phyloP scores from a whole-genome alignment of 2,113 vertebrate genomes.

The Monarcha castaneiventris region DNA sequence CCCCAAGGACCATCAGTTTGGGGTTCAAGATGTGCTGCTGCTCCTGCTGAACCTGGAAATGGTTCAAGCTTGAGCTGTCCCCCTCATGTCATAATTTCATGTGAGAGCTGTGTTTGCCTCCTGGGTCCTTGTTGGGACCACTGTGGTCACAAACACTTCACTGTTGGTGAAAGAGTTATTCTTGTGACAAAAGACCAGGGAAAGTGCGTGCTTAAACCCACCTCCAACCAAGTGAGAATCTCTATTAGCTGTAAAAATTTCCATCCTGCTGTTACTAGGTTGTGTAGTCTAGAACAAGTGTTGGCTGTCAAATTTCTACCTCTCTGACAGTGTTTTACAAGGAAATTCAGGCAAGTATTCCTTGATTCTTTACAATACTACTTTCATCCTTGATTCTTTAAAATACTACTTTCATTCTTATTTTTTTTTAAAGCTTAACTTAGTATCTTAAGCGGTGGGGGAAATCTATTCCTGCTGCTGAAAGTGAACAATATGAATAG shows the following conservation, averaged over 20 bases:
- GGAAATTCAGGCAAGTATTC: neutral
- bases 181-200: neutral
- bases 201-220: neutral
- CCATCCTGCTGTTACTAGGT: neutral
- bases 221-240: neutral
- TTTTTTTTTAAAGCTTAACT: neutral
- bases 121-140: fast-evolving
- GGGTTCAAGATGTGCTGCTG: neutral
- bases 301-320: neutral
- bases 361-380: neutral
- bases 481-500: neutral
- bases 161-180: neutral
- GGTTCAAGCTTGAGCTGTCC: neutral
- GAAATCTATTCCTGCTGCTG: neutral
- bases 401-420: neutral
- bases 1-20: neutral
- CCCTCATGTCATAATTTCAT: neutral
- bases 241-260: neutral
- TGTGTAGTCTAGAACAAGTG: neutral
- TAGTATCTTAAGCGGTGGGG: neutral
- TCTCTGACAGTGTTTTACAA: neutral
- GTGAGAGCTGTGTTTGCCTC: neutral
- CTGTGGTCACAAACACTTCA: neutral
- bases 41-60: neutral
- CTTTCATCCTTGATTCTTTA: neutral